Evolutionary conservation across 2,797 vertebrate species (phyloP).

Genomic region (Erpetoichthys calabaricus): DNA sequence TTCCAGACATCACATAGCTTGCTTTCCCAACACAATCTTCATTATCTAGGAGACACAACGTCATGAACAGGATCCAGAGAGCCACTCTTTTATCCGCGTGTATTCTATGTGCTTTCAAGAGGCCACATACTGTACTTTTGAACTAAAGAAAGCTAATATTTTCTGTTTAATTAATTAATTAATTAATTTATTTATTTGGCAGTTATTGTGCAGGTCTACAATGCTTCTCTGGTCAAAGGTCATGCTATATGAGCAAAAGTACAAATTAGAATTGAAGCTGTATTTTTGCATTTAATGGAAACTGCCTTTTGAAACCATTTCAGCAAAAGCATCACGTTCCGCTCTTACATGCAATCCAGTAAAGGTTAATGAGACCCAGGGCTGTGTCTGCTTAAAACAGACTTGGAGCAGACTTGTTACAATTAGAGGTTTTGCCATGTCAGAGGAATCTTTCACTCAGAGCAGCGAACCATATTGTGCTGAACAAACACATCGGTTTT

Average conservation of each 20-base stretch:
- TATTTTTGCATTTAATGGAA: constrained; percentile 44
- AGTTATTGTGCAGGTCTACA: constrained; percentile 34
- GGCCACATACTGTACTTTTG: constrained; percentile 26
- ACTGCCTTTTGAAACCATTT: constrained; percentile 41
- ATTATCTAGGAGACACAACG: constrained; percentile 43
- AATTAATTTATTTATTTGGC: constrained; percentile 43
- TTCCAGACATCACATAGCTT: no score
- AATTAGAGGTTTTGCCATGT: constrained; percentile 60
- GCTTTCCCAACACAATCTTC: constrained; percentile 36
- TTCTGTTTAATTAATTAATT: no score
- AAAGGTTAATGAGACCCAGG: constrained; percentile 50
- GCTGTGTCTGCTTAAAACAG: constrained; percentile 53
- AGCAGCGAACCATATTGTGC: constrained; percentile 57
- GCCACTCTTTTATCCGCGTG: constrained; percentile 32
- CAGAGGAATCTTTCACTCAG: constrained; percentile 67
- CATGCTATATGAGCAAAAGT: constrained; percentile 37
- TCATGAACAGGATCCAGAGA: constrained; percentile 44
- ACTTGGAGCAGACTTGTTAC: constrained; percentile 54
- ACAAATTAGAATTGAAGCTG: constrained; percentile 22
- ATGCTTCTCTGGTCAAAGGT: constrained; percentile 43
- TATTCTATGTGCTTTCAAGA: constrained; percentile 40
- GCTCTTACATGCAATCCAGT: constrained; percentile 55
- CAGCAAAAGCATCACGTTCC: constrained; percentile 55
- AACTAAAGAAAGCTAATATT: constrained; percentile 1
- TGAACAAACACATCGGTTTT: constrained; percentile 74